Conservation (phyloP, 1,140 invertebrate genomes). For the Ctenoplectra terminalis region DNA sequence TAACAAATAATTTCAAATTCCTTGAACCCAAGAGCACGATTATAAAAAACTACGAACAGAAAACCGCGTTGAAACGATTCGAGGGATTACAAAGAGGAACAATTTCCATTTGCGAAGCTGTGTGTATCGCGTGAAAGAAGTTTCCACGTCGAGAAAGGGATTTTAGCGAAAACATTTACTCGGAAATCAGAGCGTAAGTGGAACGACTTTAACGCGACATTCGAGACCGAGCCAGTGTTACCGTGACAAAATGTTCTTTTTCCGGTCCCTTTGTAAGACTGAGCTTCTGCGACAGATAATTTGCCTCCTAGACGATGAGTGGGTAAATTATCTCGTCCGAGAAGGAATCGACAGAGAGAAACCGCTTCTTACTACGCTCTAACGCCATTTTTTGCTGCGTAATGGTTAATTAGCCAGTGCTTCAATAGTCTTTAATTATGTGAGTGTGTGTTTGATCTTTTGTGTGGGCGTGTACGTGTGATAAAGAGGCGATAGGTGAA, state of each 20-base stretch:
- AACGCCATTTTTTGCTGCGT: conserved; percentile 4
- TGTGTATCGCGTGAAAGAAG: too few species aligned
- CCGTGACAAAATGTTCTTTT: conserved; percentile 7
- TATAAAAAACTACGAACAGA: background rate
- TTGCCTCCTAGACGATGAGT: background rate
- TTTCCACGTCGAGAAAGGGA: background rate
- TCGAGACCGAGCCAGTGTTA: background rate
- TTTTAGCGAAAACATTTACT: background rate
- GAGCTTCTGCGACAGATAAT: conserved; percentile 7
- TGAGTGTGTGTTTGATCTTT: background rate
- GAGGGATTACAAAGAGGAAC: background rate
- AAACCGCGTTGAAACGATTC: background rate
- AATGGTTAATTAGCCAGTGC: conserved; percentile 19
- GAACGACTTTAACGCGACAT: background rate
- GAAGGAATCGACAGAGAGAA: background rate
- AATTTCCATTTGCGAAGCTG: background rate
- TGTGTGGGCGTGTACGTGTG: background rate
- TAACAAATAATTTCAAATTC: too few species aligned
- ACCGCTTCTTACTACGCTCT: background rate
- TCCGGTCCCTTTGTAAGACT: conserved; percentile 5
- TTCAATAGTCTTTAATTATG: conserved; percentile 13
- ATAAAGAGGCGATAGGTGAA: conserved; percentile 14
- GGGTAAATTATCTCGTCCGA: conserved; percentile 4
- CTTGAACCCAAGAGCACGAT: background rate
- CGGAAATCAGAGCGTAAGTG: background rate